These are phyloP conservation scores for Malurus leucopterus DNA, from an alignment of 2,797 vertebrate species.

Conservation along the genomic window DNA sequence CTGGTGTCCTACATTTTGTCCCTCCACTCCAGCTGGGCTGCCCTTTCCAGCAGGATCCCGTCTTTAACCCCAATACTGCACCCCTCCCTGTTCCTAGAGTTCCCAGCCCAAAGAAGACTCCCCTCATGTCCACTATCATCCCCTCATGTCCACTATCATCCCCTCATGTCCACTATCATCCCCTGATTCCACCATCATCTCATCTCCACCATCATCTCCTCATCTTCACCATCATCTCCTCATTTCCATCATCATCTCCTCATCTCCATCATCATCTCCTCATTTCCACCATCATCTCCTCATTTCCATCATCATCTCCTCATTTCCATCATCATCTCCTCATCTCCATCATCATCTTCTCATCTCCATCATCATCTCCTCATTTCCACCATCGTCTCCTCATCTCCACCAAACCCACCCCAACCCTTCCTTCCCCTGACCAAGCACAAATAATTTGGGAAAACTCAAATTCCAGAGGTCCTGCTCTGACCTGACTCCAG, in stretches of 20 bases:
- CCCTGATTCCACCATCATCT: too few relatives aligned
- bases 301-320: too few relatives aligned
- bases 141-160: too few relatives aligned
- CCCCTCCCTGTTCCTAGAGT: background rate
- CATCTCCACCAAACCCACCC: background rate
- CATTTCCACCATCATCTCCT: too few relatives aligned
- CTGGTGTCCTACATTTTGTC: rapidly evolving
- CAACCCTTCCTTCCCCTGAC: background rate
- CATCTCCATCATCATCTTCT: too few relatives aligned
- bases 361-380: background rate
- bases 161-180: too few relatives aligned
- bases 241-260: too few relatives aligned
- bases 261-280: too few relatives aligned
- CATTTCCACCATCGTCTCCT: background rate
- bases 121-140: too few relatives aligned
- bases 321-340: too few relatives aligned
- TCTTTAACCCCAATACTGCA: background rate
- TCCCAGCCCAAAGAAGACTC: background rate
- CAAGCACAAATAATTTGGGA: background rate
- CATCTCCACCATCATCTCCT: too few relatives aligned
- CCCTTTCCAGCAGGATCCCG: background rate
- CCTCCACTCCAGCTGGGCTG: background rate
- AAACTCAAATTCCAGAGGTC: background rate
- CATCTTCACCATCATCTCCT: background rate
- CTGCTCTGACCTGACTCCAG: background rate